These are phyloP conservation scores for Bombus sylvicola DNA, from an alignment of 1,140 invertebrate species.

Conservation along the genomic window DNA sequence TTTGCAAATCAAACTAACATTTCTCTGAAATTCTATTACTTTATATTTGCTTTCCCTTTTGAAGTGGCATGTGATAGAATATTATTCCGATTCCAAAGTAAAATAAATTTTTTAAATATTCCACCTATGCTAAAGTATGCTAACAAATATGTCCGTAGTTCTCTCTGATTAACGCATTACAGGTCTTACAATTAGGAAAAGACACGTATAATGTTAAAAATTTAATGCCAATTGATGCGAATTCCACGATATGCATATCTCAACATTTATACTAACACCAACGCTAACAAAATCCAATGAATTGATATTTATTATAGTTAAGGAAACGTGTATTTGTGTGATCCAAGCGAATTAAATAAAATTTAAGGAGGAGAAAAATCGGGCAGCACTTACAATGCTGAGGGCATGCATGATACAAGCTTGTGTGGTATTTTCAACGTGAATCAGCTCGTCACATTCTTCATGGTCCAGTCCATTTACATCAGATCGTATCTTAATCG, in stretches of 20 bases:
- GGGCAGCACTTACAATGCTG: conserved; percentile 83
- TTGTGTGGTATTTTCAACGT: conserved; percentile 78
- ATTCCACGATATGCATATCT: no score
- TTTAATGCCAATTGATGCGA: no score
- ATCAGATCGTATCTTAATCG: conserved; percentile 77
- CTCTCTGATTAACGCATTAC: no score
- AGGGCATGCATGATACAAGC: conserved; percentile 84
- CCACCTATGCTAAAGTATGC: no score
- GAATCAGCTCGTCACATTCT: conserved; percentile 77
- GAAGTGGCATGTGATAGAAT: neutral
- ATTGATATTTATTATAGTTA: no score
- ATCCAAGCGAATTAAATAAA: neutral
- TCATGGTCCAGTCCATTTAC: conserved; percentile 77
- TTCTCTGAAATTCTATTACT: neutral
- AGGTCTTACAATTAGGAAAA: no score
- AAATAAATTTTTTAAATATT: neutral
- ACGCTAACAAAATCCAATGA: no score
- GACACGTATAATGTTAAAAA: no score
- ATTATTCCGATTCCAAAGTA: neutral
- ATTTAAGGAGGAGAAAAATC: neutral
- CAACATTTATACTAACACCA: no score
- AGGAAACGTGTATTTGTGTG: no score
- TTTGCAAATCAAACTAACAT: neutral
- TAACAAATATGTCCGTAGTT: no score
- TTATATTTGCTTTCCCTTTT: neutral